Evolutionary conservation across 2,113 vertebrate species (phyloP).

Genomic region (Rhodinocichla rosea): DNA sequence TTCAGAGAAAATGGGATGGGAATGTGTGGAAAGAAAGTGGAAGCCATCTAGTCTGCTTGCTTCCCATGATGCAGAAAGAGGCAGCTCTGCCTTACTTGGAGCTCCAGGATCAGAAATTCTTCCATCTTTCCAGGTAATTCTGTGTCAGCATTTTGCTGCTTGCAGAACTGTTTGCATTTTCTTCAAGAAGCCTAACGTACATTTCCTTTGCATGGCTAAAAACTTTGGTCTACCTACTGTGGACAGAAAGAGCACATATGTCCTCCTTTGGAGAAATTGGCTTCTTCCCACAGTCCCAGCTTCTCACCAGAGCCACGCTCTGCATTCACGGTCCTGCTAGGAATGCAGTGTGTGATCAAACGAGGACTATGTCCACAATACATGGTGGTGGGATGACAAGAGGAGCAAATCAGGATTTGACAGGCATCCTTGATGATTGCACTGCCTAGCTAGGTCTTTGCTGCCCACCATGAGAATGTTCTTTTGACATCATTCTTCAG

Average conservation of each 20-base stretch:
- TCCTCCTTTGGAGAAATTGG: background rate
- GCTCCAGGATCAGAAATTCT: background rate
- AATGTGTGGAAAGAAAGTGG: background rate
- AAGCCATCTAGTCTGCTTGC: accelerated
- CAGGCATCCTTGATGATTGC: background rate
- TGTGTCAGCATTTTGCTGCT: background rate
- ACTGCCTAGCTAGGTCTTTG: background rate
- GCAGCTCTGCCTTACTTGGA: background rate
- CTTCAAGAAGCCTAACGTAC: background rate
- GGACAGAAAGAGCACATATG: background rate
- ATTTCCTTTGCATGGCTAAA: background rate
- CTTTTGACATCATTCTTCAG: background rate
- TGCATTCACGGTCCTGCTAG: accelerated
- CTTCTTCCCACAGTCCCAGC: background rate
- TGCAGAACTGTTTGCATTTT: background rate
- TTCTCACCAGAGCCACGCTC: background rate
- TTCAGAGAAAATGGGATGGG: background rate
- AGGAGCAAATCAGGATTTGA: background rate
- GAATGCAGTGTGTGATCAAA: background rate
- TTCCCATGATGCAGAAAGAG: background rate
- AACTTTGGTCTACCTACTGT: background rate
- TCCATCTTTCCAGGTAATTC: background rate
- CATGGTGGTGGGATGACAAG: background rate
- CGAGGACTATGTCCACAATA: accelerated
- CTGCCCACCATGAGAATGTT: background rate